Evolutionary conservation across 2,888 invertebrate species (phyloP).

Genomic region (Boloria selene): DNA sequence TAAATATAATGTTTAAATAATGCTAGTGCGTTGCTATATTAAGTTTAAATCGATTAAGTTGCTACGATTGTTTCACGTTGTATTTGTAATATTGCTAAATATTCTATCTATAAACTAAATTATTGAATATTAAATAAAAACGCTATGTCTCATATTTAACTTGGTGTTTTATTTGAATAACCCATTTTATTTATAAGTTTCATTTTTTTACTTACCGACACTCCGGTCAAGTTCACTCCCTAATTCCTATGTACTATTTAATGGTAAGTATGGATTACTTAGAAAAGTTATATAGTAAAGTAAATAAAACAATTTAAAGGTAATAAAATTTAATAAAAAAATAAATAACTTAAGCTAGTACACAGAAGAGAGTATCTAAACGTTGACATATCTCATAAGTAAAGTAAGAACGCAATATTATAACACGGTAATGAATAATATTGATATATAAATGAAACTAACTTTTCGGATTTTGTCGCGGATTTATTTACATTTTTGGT

Average conservation of each 20-base stretch:
- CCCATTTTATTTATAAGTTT: too few relatives aligned
- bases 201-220: too few relatives aligned
- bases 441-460: too few relatives aligned
- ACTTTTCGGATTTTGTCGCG: too few relatives aligned
- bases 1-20: slow-evolving; percentile 47
- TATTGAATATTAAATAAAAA: slow-evolving; percentile 80
- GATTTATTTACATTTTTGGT: too few relatives aligned
- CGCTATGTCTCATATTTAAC: slow-evolving; percentile 78
- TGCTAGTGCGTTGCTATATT: slow-evolving; percentile 66
- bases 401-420: neutral
- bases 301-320: slow-evolving; percentile 36
- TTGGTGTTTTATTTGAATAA: slow-evolving; percentile 52
- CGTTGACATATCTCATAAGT: slow-evolving; percentile 2
- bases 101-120: slow-evolving; percentile 77
- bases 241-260: too few relatives aligned
- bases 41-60: slow-evolving; percentile 75
- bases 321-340: slow-evolving; percentile 50
- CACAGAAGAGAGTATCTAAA: slow-evolving; percentile 11
- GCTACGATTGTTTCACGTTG: slow-evolving; percentile 79
- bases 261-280: too few relatives aligned
- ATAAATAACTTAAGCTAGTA: slow-evolving; percentile 36
- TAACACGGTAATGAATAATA: neutral
- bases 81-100: slow-evolving; percentile 81
- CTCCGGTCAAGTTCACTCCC: too few relatives aligned
- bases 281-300: too few relatives aligned